Conservation (phyloP, 2,113 vertebrate species). For the Sinocyclocheilus maitianheensis region DNA sequence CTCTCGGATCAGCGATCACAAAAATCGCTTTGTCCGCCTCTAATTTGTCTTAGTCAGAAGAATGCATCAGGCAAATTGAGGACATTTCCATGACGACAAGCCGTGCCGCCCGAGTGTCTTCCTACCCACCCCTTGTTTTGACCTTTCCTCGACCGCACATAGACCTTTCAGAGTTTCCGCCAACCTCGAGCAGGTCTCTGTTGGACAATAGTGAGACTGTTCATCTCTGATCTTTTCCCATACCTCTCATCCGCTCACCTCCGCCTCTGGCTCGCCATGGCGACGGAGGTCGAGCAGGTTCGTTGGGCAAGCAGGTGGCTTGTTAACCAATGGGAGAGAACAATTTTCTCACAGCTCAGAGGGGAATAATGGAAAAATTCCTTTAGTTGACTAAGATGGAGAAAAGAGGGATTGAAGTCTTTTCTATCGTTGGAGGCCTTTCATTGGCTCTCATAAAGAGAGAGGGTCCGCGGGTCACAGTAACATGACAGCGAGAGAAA, state of each 20-base stretch:
- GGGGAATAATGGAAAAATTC: conserved; percentile 48
- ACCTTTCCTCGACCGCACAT: conserved; percentile 34
- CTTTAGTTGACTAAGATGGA: conserved; percentile 30
- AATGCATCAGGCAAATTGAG: conserved; percentile 40
- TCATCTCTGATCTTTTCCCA: conserved; percentile 51
- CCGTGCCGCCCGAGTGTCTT: background rate
- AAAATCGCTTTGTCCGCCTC: conserved; percentile 25
- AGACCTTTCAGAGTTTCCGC: conserved; percentile 18
- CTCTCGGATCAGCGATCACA: conserved; percentile 16
- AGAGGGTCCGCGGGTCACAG: conserved; percentile 28
- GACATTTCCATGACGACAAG: conserved; percentile 52
- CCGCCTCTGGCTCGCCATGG: conserved; percentile 43
- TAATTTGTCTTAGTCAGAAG: conserved; percentile 42
- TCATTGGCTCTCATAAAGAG: conserved; percentile 31
- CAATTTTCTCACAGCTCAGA: conserved; percentile 37
- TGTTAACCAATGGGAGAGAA: conserved; percentile 32
- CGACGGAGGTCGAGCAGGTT: conserved; percentile 37
- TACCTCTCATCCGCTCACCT: conserved; percentile 52
- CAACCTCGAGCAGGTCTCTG: conserved; percentile 28
- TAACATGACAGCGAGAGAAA: conserved; percentile 43
- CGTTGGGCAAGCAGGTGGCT: conserved; percentile 46
- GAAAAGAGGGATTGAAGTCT: conserved; percentile 47
- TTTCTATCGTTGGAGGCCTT: conserved; percentile 46
- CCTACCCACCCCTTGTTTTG: conserved; percentile 20
- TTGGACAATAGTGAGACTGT: conserved; percentile 45